Percentiles rank a stretch among this genome's conserved stretches.
phyloP scores from a whole-genome alignment of 2,797 vertebrate genomes.

The Myotis vivesi region DNA sequence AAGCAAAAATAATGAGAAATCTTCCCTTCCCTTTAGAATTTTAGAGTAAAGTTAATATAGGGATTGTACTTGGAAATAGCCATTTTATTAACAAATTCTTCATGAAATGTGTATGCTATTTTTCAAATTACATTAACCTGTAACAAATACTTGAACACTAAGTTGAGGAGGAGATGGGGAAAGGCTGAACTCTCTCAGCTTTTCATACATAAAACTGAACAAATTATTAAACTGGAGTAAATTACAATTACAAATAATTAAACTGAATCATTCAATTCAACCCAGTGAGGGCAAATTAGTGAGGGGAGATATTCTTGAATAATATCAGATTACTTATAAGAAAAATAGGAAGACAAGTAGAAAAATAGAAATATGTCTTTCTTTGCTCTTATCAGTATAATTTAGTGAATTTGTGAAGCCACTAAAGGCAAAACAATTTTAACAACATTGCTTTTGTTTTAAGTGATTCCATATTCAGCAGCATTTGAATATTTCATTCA shows the following conservation, averaged over 20 bases:
- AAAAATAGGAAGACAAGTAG: not conserved
- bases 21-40: not conserved
- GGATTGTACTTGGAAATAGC: not conserved
- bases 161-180: not conserved
- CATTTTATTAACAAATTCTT: constrained; percentile 3
- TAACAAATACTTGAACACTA: not conserved
- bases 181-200: not conserved
- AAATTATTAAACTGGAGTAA: not conserved
- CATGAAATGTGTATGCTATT: not conserved
- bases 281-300: not conserved
- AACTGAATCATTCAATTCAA: not conserved
- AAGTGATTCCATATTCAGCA: not conserved
- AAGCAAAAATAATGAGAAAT: not conserved
- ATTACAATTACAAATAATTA: not conserved
- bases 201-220: not conserved
- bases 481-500: constrained; percentile 52
- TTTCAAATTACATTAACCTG: not conserved
- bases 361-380: constrained; percentile 1
- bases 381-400: not conserved
- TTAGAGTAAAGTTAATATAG: not conserved
- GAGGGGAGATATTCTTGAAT: not conserved
- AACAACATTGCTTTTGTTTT: constrained; percentile 12
- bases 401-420: not conserved
- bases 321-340: not conserved
- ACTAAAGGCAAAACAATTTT: constrained; percentile 4